Evolutionary conservation across 2,797 vertebrate species (phyloP).

Genomic region (Octomys mimax): DNA sequence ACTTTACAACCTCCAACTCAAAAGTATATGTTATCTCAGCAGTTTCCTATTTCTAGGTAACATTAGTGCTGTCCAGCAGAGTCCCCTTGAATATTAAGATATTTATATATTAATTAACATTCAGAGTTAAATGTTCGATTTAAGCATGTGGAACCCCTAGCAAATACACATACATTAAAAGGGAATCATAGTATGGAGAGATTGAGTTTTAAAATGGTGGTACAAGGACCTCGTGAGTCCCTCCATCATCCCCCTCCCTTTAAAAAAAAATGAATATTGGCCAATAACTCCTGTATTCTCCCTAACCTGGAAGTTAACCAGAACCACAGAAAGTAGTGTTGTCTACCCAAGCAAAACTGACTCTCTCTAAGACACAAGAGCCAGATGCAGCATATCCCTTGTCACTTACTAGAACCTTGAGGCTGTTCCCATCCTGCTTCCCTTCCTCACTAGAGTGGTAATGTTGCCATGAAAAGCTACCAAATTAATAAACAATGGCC

Average conservation of each 20-base stretch:
- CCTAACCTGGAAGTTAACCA: not conserved
- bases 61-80: not conserved
- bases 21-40: not conserved
- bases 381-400: not conserved
- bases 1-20: not conserved
- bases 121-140: not conserved
- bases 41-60: not conserved
- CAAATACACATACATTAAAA: not conserved
- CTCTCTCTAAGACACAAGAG: not conserved
- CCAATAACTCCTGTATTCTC: not conserved
- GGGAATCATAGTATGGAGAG: not conserved
- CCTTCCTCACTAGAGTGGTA: not conserved
- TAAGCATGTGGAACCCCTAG: not conserved
- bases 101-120: not conserved
- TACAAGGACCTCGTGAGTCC: not conserved
- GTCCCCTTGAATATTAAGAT: not conserved
- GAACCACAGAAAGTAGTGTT: not conserved
- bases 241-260: not conserved
- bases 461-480: not conserved
- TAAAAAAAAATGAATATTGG: not conserved
- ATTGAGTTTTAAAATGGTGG: not conserved
- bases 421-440: not conserved
- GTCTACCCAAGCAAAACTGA: not conserved
- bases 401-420: not conserved
- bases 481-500: not conserved